These are phyloP conservation scores for Epizoanthus rinbou DNA, from an alignment of 92 coral and sea anemone genomes.

Conservation along the genomic window DNA sequence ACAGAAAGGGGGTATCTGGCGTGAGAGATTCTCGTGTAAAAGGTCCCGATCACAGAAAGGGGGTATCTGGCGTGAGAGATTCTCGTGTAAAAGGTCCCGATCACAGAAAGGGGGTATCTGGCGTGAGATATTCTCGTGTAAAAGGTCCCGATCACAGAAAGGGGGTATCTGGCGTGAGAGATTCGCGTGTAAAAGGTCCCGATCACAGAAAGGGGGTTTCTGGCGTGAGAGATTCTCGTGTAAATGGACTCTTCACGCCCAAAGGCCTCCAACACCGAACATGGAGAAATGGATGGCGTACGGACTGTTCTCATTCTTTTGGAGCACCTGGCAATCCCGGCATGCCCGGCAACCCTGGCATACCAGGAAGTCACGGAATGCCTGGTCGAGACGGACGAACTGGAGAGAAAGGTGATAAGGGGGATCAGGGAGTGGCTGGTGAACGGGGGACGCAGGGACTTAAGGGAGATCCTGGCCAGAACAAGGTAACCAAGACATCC, in stretches of 20 bases:
- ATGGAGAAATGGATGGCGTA: not conserved
- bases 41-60: too few relatives aligned
- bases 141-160: conserved; percentile 2
- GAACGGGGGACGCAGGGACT: not conserved
- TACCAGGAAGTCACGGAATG: conserved; percentile 31
- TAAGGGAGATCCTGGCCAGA: conserved; percentile 9
- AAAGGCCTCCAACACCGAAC: not conserved
- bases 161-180: not conserved
- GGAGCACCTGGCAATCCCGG: conserved; percentile 33
- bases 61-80: not conserved
- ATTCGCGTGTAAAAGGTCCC: not conserved
- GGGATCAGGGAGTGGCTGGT: not conserved
- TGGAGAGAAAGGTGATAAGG: conserved; percentile 3
- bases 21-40: not conserved
- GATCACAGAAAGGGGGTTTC: not conserved
- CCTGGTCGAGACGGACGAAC: conserved; percentile 36
- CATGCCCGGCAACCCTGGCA: conserved; percentile 30
- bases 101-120: not conserved
- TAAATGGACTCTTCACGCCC: conserved; percentile 29
- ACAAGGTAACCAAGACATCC: not conserved
- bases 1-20: too few relatives aligned
- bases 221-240: not conserved
- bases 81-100: not conserved
- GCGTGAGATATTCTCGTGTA: not conserved
- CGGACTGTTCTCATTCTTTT: not conserved